Conservation (phyloP, 2,113 vertebrate species). For the Hiodon tergisus region DNA sequence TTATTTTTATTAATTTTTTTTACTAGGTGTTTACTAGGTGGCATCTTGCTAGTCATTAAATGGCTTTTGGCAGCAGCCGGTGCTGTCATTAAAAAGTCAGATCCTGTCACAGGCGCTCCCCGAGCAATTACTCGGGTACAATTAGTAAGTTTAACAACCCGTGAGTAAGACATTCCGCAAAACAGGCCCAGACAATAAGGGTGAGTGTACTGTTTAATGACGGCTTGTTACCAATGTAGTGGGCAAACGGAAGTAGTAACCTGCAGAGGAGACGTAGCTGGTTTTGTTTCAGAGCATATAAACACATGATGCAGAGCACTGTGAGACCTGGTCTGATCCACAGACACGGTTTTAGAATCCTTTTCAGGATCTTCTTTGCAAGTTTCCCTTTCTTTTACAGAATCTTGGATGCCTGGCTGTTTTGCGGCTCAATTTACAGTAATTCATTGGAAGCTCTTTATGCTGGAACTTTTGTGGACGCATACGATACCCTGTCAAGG, state of each 20-base stretch:
- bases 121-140: conserved; percentile 40
- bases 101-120: conserved; percentile 41
- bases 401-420: not conserved
- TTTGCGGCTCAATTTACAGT: not conserved
- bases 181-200: conserved; percentile 22
- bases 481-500: not conserved
- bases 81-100: conserved; percentile 47
- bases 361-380: not conserved
- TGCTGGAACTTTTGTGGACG: not conserved
- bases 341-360: not conserved
- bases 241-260: conserved; percentile 10
- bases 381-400: not conserved
- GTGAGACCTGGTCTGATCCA: no score
- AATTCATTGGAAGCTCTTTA: conserved; percentile 1
- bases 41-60: conserved; percentile 47
- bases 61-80: conserved; percentile 40
- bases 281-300: conserved; percentile 26
- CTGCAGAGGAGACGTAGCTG: conserved; percentile 18
- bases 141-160: conserved; percentile 36
- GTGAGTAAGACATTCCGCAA: conserved; percentile 40
- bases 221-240: conserved; percentile 13
- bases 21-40: conserved; percentile 58
- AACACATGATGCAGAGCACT: conserved; percentile 13
- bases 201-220: conserved; percentile 25
- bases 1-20: conserved; percentile 33